Conservation (phyloP, 2,888 invertebrate genomes). For the Coenonympha glycerion region DNA sequence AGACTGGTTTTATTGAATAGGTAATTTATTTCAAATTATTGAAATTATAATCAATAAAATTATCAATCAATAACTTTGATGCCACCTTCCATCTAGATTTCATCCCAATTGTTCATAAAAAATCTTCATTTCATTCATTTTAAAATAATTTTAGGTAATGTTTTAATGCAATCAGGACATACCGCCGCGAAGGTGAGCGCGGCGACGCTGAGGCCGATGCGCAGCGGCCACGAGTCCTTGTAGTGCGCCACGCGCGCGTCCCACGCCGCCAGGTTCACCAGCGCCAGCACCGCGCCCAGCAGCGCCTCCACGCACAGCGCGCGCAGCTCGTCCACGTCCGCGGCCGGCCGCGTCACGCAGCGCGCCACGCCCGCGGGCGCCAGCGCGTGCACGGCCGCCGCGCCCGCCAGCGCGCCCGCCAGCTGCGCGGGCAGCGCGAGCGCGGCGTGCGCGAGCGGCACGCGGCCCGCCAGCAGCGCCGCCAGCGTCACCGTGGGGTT, state of each 20-base stretch:
- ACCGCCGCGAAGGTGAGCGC: slow-evolving; percentile 79
- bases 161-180: too few species aligned
- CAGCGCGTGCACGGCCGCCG: slow-evolving; percentile 67
- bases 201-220: slow-evolving; percentile 79
- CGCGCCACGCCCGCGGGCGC: slow-evolving; percentile 43
- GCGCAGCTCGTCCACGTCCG: slow-evolving; percentile 1
- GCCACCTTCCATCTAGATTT: too few species aligned
- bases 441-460: slow-evolving; percentile 77
- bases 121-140: too few species aligned
- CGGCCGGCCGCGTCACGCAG: slow-evolving; percentile 34
- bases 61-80: too few species aligned
- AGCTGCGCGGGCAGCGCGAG: slow-evolving; percentile 54
- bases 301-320: slow-evolving; percentile 78
- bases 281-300: slow-evolving; percentile 78
- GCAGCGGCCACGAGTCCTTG: slow-evolving; percentile 79
- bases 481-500: slow-evolving; percentile 85
- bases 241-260: slow-evolving; percentile 79
- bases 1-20: too few species aligned
- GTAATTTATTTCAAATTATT: too few species aligned
- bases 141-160: too few species aligned
- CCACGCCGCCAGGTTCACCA: slow-evolving; percentile 82
- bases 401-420: slow-evolving; percentile 44
- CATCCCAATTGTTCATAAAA: too few species aligned
- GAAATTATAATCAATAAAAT: too few species aligned
- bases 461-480: slow-evolving; percentile 71